Percentiles rank a stretch among this genome's conserved stretches.
Conservation (phyloP, 2,888 invertebrate genomes). For the Cephus rjabovi region DNA sequence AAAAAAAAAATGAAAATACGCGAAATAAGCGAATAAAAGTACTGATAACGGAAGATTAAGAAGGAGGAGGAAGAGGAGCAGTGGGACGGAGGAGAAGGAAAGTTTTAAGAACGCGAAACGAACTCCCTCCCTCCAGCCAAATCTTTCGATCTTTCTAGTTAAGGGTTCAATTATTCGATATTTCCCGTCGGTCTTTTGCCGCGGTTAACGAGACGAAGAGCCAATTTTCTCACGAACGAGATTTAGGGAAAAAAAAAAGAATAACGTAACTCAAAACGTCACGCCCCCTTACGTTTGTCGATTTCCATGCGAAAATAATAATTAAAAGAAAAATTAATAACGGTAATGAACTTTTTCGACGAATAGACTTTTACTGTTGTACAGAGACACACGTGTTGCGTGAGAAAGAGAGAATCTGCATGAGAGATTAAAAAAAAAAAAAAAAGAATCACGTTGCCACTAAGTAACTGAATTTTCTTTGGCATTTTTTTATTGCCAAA, state of each 20-base stretch:
- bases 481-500: constrained; percentile 39
- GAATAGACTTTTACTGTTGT: too few species aligned
- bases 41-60: too few species aligned
- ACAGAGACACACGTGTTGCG: too few species aligned
- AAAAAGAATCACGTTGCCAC: constrained; percentile 7
- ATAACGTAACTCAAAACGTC: not conserved
- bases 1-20: constrained; percentile 23
- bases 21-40: constrained; percentile 28
- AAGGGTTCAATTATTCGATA: constrained; percentile 50
- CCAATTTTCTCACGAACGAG: constrained; percentile 3
- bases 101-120: too few species aligned
- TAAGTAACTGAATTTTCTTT: constrained; percentile 26
- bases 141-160: constrained; percentile 61
- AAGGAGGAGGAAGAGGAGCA: too few species aligned
- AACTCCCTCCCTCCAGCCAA: constrained; percentile 51
- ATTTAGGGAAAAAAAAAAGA: not conserved
- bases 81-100: too few species aligned
- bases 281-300: too few species aligned
- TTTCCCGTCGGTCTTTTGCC: constrained; percentile 13
- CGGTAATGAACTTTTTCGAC: constrained; percentile 22
- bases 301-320: constrained; percentile 3
- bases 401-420: too few species aligned
- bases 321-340: constrained; percentile 15
- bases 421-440: too few species aligned
- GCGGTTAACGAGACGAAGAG: constrained; percentile 22